A percentile compares a stretch with the other conserved stretches of the same genome.
phyloP scores from a whole-genome alignment of 35 echinoderm and acorn worm species.

The Heliocidaris tuberculata region DNA sequence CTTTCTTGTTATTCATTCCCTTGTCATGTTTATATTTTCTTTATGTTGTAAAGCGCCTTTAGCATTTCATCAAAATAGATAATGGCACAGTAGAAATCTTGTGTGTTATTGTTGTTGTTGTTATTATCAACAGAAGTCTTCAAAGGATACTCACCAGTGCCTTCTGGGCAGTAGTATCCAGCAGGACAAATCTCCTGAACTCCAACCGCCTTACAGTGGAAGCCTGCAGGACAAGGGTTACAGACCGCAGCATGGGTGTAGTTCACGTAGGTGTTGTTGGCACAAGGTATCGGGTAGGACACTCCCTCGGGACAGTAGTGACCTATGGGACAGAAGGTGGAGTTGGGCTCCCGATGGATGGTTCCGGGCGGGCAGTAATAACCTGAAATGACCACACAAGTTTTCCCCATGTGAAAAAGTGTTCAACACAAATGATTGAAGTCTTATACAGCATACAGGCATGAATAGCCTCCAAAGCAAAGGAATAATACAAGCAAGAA shows the following conservation, averaged over 20 bases:
- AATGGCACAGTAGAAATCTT: too few species aligned
- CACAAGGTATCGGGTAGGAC: constrained; percentile 80
- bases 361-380: constrained; percentile 97
- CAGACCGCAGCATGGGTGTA: constrained; percentile 86
- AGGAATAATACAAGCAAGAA: too few species aligned
- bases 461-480: too few species aligned
- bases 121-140: too few species aligned
- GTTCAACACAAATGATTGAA: not conserved
- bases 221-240: constrained; percentile 87
- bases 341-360: constrained; percentile 78
- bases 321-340: constrained; percentile 83
- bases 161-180: constrained; percentile 88
- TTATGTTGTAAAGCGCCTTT: too few species aligned
- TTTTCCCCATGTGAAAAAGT: not conserved
- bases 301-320: constrained; percentile 89
- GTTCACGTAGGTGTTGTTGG: constrained; percentile 95
- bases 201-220: constrained; percentile 72
- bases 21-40: too few species aligned
- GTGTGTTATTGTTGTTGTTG: not conserved
- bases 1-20: too few species aligned
- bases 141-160: constrained; percentile 66
- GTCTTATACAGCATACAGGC: not conserved
- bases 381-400: constrained; percentile 46
- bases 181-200: constrained; percentile 76
- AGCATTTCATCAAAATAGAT: too few species aligned